A percentile compares a stretch with the other conserved stretches of the same genome.
Conservation (phyloP, 1,140 invertebrate species). For the Bombus balteatus region DNA sequence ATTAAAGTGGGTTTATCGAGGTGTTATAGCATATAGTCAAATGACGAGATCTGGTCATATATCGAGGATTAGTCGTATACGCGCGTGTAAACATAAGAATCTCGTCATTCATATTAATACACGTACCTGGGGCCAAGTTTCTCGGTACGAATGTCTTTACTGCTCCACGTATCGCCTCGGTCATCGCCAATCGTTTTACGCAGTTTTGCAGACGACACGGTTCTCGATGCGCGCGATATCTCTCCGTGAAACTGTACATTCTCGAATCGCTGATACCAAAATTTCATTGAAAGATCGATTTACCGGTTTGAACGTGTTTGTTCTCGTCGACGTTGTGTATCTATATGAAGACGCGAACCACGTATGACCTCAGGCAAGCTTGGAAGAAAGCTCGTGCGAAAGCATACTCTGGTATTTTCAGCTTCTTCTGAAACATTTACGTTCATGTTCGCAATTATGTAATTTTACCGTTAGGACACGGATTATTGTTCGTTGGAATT, state of each 20-base stretch:
- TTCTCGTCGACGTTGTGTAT: constrained; percentile 17
- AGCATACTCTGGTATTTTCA: constrained; percentile 63
- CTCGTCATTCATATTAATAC: constrained; percentile 78
- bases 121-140: constrained; percentile 67
- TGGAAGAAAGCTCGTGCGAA: constrained; percentile 66
- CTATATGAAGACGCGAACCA: constrained; percentile 68
- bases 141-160: constrained; percentile 61
- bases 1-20: constrained; percentile 12
- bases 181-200: constrained; percentile 54
- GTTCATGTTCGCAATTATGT: not conserved
- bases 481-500: not conserved
- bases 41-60: constrained; percentile 39
- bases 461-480: not conserved
- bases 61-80: constrained; percentile 41
- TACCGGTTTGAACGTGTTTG: constrained; percentile 7
- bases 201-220: constrained; percentile 63
- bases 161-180: constrained; percentile 46
- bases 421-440: constrained; percentile 4
- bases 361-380: constrained; percentile 65
- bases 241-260: not conserved
- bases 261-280: not conserved
- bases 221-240: constrained; percentile 5
- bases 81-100: constrained; percentile 65
- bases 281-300: constrained; percentile 2
- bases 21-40: constrained; percentile 10